Percentiles rank a stretch among this genome's conserved stretches.
phyloP scores from a whole-genome alignment of 2,113 vertebrate genomes.

The Vidua chalybeata region DNA sequence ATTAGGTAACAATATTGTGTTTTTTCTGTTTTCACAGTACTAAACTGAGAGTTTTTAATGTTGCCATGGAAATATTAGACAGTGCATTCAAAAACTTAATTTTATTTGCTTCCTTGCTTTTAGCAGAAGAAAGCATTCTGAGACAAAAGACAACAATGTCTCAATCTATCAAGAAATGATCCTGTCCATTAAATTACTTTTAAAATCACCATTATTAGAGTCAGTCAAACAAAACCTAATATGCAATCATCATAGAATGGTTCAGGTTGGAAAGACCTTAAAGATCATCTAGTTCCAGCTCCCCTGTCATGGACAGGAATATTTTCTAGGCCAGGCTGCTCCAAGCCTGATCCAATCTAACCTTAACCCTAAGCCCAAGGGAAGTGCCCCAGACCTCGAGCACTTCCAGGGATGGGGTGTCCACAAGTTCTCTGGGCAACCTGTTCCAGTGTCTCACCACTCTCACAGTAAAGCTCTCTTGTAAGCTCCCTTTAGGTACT shows the following conservation, averaged over 20 bases:
- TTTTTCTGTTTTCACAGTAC: background rate
- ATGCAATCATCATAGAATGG: background rate
- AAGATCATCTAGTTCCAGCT: background rate
- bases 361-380: fast-evolving
- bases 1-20: background rate
- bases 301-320: background rate
- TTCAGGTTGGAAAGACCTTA: background rate
- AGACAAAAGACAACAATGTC: background rate
- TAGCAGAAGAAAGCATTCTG: background rate
- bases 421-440: background rate
- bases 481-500: background rate
- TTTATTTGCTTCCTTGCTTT: constrained; percentile 11
- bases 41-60: background rate
- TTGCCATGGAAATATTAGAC: constrained; percentile 26
- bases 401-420: background rate
- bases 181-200: background rate
- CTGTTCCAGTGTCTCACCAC: background rate
- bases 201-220: background rate
- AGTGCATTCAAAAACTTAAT: background rate
- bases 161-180: background rate
- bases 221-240: background rate
- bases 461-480: background rate
- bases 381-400: no score
- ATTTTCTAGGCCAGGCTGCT: background rate
- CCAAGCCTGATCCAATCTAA: background rate